These are phyloP conservation scores for Nebria brevicollis DNA, from an alignment of 2,888 invertebrate species.

Conservation along the genomic window DNA sequence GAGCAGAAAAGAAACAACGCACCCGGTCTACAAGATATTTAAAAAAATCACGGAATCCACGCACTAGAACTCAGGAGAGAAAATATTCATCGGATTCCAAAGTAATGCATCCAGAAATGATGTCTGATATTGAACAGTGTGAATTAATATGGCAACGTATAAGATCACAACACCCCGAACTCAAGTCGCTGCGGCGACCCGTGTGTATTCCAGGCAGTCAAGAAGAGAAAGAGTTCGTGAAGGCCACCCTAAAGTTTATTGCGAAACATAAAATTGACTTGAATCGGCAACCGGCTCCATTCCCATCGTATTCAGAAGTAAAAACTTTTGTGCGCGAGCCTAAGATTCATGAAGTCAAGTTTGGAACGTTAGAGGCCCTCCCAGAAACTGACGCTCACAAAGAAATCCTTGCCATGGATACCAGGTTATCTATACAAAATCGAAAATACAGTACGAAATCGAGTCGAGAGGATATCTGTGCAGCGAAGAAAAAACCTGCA, in stretches of 20 bases:
- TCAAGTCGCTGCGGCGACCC: constrained; percentile 15
- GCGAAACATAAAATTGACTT: constrained; percentile 11
- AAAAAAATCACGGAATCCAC: constrained; percentile 4
- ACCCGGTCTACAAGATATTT: constrained; percentile 12
- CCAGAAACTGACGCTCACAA: neutral
- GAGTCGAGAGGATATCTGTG: neutral
- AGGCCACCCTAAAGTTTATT: constrained; percentile 7
- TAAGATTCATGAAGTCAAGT: neutral
- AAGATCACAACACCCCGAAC: constrained; percentile 14
- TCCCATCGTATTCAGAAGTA: constrained; percentile 37
- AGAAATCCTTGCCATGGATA: neutral
- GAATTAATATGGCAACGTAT: constrained; percentile 13
- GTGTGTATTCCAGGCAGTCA: constrained; percentile 8
- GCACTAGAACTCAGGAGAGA: neutral
- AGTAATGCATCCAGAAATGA: constrained; percentile 16
- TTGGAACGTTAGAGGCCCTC: neutral
- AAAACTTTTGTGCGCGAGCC: constrained; percentile 9
- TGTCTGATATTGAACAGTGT: constrained; percentile 26
- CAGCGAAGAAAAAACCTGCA: too few species aligned
- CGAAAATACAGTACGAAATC: neutral
- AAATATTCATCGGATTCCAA: constrained; percentile 8
- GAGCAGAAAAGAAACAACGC: neutral
- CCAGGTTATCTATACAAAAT: neutral
- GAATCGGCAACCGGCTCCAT: constrained; percentile 20
- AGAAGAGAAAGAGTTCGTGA: constrained; percentile 25